A percentile compares a stretch with the other conserved stretches of the same genome.
Conservation (phyloP, 1,140 invertebrate species). For the Ectropis grisescens region DNA sequence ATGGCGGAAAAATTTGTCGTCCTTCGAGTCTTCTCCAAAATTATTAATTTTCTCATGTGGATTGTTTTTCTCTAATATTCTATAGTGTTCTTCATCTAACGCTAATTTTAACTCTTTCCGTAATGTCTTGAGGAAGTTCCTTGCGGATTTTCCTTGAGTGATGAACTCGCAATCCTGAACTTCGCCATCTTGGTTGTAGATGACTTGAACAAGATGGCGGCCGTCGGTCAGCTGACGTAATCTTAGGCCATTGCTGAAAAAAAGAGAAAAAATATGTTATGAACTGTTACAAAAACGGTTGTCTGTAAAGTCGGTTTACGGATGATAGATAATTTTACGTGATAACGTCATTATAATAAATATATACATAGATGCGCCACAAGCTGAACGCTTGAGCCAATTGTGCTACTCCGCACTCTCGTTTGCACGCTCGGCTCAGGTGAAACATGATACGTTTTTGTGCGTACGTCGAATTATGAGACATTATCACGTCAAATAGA, state of each 20-base stretch:
- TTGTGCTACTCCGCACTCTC: no score
- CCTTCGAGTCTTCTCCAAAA: slow-evolving; percentile 14
- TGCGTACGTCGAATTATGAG: no score
- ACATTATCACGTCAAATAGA: no score
- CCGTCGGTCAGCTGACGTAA: slow-evolving; percentile 77
- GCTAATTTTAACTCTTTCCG: slow-evolving; percentile 68
- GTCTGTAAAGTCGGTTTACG: no score
- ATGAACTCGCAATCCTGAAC: slow-evolving; percentile 78
- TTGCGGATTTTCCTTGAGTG: slow-evolving; percentile 60
- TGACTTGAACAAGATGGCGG: slow-evolving; percentile 76
- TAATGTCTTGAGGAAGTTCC: slow-evolving; percentile 71
- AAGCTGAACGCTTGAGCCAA: no score
- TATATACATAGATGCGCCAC: no score
- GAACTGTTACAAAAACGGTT: no score
- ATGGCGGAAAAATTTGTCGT: slow-evolving; percentile 45
- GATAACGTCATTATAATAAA: no score
- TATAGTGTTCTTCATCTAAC: slow-evolving; percentile 46
- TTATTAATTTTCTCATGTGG: no score
- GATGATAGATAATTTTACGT: no score
- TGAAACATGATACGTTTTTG: no score
- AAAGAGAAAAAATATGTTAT: slow-evolving; percentile 26
- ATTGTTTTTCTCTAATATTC: slow-evolving; percentile 28
- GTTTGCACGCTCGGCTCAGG: no score
- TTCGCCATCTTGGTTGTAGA: slow-evolving; percentile 72
- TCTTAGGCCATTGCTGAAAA: slow-evolving; percentile 68